Conservation (phyloP, 2,113 vertebrate genomes). For the Cyphomyrus plagiostoma region DNA sequence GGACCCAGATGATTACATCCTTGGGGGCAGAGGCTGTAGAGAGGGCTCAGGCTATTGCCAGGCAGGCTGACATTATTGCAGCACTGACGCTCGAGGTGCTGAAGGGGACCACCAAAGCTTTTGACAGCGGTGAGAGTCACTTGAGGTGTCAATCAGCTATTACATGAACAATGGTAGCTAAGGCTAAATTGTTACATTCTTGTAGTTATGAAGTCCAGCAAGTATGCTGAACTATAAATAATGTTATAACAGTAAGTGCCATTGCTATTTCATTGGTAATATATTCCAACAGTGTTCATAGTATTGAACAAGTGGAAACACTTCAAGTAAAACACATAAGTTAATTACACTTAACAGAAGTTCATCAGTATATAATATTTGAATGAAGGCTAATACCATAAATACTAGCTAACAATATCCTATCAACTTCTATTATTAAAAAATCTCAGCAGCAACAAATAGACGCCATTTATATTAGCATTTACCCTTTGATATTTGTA, state of each 20-base stretch:
- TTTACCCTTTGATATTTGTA: neutral
- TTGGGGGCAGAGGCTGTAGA: conserved; percentile 91
- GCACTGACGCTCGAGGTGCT: conserved; percentile 91
- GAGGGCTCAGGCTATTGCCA: conserved; percentile 79
- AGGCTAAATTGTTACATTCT: neutral
- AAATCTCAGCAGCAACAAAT: neutral
- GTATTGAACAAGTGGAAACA: neutral
- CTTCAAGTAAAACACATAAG: neutral
- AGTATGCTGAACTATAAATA: neutral
- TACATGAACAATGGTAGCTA: neutral
- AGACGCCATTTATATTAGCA: neutral
- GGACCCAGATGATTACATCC: conserved; percentile 98
- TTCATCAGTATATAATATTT: neutral
- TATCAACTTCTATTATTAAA: neutral
- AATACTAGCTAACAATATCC: neutral
- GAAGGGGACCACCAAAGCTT: conserved; percentile 95
- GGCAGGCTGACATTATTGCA: conserved; percentile 89
- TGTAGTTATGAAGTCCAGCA: neutral
- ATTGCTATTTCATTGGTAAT: neutral
- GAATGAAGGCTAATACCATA: neutral
- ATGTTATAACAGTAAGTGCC: neutral
- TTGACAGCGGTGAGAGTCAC: conserved; percentile 78
- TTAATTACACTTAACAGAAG: neutral
- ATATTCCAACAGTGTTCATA: neutral
- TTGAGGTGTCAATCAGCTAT: neutral